Percentiles rank a stretch among this genome's conserved stretches.
Conservation (phyloP, 2,113 vertebrate species). For the Muntiacus muntjak region DNA sequence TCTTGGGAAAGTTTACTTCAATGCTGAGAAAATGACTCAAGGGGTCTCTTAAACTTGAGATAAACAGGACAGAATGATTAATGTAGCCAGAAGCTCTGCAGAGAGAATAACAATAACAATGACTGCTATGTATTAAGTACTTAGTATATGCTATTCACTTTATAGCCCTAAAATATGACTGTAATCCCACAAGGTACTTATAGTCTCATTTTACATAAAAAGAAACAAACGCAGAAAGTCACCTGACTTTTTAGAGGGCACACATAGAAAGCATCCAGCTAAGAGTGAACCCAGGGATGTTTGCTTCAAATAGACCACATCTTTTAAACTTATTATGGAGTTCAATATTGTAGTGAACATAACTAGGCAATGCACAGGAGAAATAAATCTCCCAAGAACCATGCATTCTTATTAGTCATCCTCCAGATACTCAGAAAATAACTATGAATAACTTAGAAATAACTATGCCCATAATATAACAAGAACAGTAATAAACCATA, state of each 20-base stretch:
- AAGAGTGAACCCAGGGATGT: not conserved
- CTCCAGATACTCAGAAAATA: not conserved
- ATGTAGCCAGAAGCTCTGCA: not conserved
- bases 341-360: not conserved
- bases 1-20: not conserved
- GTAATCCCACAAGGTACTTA: not conserved
- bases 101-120: not conserved
- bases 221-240: not conserved
- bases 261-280: not conserved
- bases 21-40: not conserved
- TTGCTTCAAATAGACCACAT: not conserved
- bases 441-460: not conserved
- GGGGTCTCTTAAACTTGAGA: not conserved
- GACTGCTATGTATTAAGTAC: not conserved
- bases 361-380: not conserved
- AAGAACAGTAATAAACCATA: not conserved
- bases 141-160: not conserved
- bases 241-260: not conserved
- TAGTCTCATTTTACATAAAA: not conserved
- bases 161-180: not conserved
- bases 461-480: not conserved
- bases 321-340: not conserved
- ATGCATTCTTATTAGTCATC: not conserved
- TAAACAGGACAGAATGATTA: not conserved
- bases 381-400: not conserved